These are phyloP conservation scores for Sebastes kiyomatsui DNA, from an alignment of 2,797 vertebrate species.

Conservation along the genomic window DNA sequence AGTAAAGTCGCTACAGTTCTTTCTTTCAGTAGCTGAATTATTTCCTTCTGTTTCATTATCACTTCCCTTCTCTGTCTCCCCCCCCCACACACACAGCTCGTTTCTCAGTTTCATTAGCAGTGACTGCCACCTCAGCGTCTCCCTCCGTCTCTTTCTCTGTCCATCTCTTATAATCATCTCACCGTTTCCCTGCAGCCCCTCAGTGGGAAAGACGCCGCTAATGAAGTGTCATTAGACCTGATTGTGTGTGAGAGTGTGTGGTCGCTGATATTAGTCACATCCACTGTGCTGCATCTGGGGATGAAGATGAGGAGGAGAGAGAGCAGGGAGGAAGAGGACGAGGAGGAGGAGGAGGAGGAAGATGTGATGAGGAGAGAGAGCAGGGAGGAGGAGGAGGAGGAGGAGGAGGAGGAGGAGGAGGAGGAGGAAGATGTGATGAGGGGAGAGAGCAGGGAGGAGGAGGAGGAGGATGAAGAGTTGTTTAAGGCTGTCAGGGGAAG, in stretches of 20 bases:
- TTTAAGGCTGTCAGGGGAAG: slow-evolving; percentile 1
- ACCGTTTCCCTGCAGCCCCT: slow-evolving; percentile 30
- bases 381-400: too few relatives aligned
- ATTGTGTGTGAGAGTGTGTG: background rate
- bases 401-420: too few relatives aligned
- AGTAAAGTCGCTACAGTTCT: background rate
- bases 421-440: background rate
- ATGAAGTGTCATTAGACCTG: slow-evolving; percentile 62
- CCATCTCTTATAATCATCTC: slow-evolving; percentile 45
- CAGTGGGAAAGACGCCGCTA: slow-evolving; percentile 39
- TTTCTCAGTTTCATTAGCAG: slow-evolving; percentile 16
- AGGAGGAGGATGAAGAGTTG: background rate
- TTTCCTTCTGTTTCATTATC: background rate
- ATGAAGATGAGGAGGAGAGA: background rate
- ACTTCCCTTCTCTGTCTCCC: too few relatives aligned
- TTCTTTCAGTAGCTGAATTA: background rate
- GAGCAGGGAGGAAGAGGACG: too few relatives aligned
- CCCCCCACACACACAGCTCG: background rate
- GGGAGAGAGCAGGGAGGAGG: background rate
- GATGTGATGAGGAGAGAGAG: too few relatives aligned
- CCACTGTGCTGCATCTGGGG: slow-evolving; percentile 4
- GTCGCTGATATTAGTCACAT: slow-evolving; percentile 34
- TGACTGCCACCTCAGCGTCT: slow-evolving; percentile 23
- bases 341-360: too few relatives aligned
- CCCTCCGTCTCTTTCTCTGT: background rate